Percentiles rank a stretch among this genome's conserved stretches.
Evolutionary conservation across 1,140 invertebrate species (phyloP).

Genomic region (Papilio xuthus): DNA sequence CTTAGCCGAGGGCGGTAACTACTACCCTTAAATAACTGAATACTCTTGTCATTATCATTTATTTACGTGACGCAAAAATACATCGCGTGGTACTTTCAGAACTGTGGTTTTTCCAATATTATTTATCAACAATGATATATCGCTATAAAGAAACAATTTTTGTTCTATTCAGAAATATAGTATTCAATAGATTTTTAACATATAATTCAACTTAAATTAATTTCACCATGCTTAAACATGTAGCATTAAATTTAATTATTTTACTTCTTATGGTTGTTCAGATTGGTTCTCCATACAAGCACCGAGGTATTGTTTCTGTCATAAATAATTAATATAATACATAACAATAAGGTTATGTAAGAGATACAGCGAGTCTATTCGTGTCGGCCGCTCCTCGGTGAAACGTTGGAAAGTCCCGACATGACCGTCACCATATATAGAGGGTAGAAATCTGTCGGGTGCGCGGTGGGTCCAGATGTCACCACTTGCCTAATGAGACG

Average conservation of each 20-base stretch:
- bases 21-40: neutral
- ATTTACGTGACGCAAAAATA: neutral
- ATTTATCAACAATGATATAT: neutral
- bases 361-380: neutral
- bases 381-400: neutral
- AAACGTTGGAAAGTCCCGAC: constrained; percentile 1
- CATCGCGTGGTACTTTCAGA: neutral
- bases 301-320: neutral
- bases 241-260: neutral
- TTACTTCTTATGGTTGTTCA: neutral
- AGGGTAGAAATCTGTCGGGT: neutral
- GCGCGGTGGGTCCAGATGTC: neutral
- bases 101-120: neutral
- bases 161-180: too few relatives aligned
- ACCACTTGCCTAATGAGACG: neutral
- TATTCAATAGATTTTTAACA: too few relatives aligned
- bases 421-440: constrained; percentile 13
- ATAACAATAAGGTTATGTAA: neutral
- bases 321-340: neutral
- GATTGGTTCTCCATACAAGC: neutral
- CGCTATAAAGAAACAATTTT: too few relatives aligned
- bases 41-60: neutral
- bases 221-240: neutral
- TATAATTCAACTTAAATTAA: neutral
- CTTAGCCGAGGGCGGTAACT: neutral